These are phyloP conservation scores for Spongia lamella DNA, from an alignment of 37 sponge, comb jelly and placozoan species.

Conservation along the genomic window DNA sequence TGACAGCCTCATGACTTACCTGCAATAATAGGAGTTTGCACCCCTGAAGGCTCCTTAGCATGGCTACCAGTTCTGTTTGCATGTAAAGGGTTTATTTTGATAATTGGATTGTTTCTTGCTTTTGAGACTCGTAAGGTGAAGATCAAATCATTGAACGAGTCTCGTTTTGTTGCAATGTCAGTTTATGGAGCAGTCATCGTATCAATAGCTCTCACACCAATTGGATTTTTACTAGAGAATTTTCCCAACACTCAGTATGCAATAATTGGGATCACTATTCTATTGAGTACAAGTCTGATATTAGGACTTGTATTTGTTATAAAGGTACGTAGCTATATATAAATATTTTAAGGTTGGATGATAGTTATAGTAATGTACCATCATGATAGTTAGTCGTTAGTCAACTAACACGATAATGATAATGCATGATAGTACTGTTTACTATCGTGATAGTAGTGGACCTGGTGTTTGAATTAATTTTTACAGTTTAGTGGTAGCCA, in stretches of 20 bases:
- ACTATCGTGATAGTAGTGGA: too few relatives aligned
- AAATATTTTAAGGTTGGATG: too few relatives aligned
- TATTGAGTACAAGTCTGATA: slow-evolving; percentile 18
- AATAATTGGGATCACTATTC: slow-evolving; percentile 13
- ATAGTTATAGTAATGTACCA: too few relatives aligned
- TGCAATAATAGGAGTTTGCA: slow-evolving; percentile 12
- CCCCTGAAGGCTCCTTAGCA: neutral
- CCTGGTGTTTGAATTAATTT: too few relatives aligned
- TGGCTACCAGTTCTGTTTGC: slow-evolving; percentile 44
- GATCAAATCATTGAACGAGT: slow-evolving; percentile 58
- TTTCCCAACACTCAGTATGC: slow-evolving; percentile 15
- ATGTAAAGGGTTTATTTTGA: slow-evolving; percentile 37
- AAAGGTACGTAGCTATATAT: slow-evolving; percentile 33
- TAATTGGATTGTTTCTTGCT: slow-evolving; percentile 52
- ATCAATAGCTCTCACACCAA: slow-evolving; percentile 13
- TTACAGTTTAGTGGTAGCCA: too few relatives aligned
- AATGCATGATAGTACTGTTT: too few relatives aligned
- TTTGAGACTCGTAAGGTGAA: slow-evolving; percentile 48
- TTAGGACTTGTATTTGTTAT: slow-evolving; percentile 39
- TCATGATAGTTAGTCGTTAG: too few relatives aligned
- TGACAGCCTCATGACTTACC: slow-evolving; percentile 28
- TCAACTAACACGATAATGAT: too few relatives aligned
- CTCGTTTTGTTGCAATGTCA: slow-evolving; percentile 47
- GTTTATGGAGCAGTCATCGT: slow-evolving; percentile 13
- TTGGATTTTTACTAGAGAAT: slow-evolving; percentile 24